Conservation (phyloP, 2,888 invertebrate species). For the Leptothorax acervorum region DNA sequence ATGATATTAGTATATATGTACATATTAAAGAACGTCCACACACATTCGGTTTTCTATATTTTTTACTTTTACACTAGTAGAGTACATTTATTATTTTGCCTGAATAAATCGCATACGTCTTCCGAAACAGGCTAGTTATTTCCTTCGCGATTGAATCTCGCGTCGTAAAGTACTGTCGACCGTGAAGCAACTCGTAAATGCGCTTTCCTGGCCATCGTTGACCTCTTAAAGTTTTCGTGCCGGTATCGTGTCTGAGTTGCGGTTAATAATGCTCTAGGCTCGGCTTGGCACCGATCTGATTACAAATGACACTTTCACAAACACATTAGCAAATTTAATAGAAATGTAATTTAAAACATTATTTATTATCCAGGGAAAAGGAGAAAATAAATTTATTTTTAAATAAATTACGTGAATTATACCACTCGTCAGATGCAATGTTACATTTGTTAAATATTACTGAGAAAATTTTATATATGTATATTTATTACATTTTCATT, state of each 20-base stretch:
- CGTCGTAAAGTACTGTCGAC: slow-evolving; percentile 34
- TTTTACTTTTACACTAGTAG: neutral
- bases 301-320: slow-evolving; percentile 8
- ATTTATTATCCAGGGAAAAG: neutral
- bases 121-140: slow-evolving; percentile 38
- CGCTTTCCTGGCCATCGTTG: slow-evolving; percentile 30
- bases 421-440: neutral
- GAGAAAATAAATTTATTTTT: neutral
- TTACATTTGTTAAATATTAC: neutral
- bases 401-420: neutral
- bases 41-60: neutral
- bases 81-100: neutral
- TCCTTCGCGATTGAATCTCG: slow-evolving; percentile 48
- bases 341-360: neutral
- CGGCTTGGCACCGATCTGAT: neutral
- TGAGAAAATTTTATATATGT: no score
- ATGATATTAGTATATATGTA: neutral
- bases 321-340: neutral
- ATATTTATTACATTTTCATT: no score
- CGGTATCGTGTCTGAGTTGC: slow-evolving; percentile 21
- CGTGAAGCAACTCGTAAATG: slow-evolving; percentile 44
- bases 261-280: slow-evolving; percentile 15
- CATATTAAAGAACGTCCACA: neutral
- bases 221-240: slow-evolving; percentile 39
- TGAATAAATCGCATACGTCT: slow-evolving; percentile 26